Percentiles rank a stretch among this genome's conserved stretches.
Evolutionary conservation across 2,888 invertebrate genomes (phyloP).

Genomic region (Slavum lentiscoides): DNA sequence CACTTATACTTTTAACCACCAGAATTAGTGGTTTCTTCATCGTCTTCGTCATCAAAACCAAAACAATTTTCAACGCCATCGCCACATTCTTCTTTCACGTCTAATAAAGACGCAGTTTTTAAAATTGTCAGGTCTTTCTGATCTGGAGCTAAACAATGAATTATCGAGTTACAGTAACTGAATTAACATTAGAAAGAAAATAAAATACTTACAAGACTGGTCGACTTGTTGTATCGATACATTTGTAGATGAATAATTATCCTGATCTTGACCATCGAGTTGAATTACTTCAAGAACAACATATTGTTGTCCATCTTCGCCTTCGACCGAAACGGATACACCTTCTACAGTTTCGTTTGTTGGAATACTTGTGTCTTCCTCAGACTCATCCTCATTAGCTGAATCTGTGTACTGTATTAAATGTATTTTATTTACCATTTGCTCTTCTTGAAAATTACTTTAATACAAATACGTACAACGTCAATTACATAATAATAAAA

Average conservation of each 20-base stretch:
- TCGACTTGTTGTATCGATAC: conserved; percentile 37
- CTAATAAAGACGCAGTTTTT: conserved; percentile 39
- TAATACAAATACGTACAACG: no score
- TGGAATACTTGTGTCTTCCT: conserved; percentile 59
- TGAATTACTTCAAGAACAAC: conserved; percentile 90
- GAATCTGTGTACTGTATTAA: conserved; percentile 45
- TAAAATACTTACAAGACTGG: conserved; percentile 25
- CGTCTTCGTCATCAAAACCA: conserved; percentile 72
- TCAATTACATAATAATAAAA: background rate
- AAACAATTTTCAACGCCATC: conserved; percentile 78
- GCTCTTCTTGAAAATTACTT: background rate
- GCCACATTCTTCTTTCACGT: conserved; percentile 57
- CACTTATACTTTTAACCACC: conserved; percentile 30
- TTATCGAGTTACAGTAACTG: background rate
- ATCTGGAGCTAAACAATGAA: conserved; percentile 16
- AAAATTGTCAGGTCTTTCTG: conserved; percentile 42
- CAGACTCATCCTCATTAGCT: conserved; percentile 58
- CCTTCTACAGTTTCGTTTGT: conserved; percentile 60
- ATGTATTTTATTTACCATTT: conserved; percentile 13
- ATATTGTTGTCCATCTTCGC: conserved; percentile 78
- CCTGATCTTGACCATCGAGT: conserved; percentile 60
- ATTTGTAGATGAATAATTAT: conserved; percentile 19
- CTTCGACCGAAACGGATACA: conserved; percentile 68
- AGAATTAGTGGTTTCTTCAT: conserved; percentile 55
- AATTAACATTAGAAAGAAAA: background rate